Base-by-base conservation (phyloP, 2,888 invertebrate genomes). In the Pinctada fucata region DNA sequence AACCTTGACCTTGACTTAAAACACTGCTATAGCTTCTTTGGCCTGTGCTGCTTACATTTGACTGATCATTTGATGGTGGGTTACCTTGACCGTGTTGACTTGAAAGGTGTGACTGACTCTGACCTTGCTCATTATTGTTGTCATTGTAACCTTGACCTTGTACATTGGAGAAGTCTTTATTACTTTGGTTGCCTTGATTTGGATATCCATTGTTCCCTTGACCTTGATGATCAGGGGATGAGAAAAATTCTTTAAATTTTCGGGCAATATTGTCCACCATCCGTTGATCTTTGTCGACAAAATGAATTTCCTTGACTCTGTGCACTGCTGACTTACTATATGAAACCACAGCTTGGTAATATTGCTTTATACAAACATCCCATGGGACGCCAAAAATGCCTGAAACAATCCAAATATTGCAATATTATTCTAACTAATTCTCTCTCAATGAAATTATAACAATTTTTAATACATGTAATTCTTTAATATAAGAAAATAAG, bases 301-400 rank as follows among this genome's bases (percentile, higher is more conserved):
- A 82, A 63, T 83, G 85, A 5, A 87, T 83, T 74, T 86, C 86
- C 65, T 79, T 68, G 4, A 86, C 45, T 8, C 10, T 58, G 47
- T 64, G 50, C 13, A 2, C 66, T 13, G 1, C 66, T 16, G 4
- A 13, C 58, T 71, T 51, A 8, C 74, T 73, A 67, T 77, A 86
- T 2, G 73, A 68, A 5, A 79, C 47, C 2, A 85, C 80, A 6
- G 84, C 87, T 16, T 79, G 74, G 47, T 82, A 77, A 74, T 86
- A 85, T n/a, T 84, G 79, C 13, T 77, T 64, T 0, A 82, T 82
- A 80, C 86, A 87, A 2, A 79, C 52, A 1, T 85, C 84, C 48
- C 75, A 68, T 6, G 86, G 86, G 31, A 84, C 83, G 45, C 75
- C 78, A 73, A 83, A 87, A 64, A 85, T 75, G 65, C 84, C 87